Conservation (phyloP, 2,888 invertebrate genomes). For the Phyllotreta cruciferae region DNA sequence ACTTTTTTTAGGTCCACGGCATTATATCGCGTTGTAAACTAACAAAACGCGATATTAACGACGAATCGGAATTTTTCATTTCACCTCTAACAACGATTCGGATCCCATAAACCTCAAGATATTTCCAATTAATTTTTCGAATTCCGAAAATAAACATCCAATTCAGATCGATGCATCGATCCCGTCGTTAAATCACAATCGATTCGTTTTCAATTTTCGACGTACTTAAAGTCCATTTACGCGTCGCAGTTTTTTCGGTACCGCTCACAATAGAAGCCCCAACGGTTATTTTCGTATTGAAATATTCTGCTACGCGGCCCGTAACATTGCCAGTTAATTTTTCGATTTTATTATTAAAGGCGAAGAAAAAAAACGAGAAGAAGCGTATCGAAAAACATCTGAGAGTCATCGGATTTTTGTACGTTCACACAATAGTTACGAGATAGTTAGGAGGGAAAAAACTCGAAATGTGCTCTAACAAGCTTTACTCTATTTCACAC, state of each 20-base stretch:
- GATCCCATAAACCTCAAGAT: constrained; percentile 22
- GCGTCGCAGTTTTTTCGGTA: constrained; percentile 16
- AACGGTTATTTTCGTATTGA: constrained; percentile 26
- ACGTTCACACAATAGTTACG: constrained; percentile 28
- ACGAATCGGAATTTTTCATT: constrained; percentile 10
- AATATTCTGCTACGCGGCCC: constrained; percentile 21
- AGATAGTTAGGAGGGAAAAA: neutral
- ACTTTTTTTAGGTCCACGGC: too few species aligned
- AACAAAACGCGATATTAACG: too few species aligned
- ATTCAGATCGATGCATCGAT: constrained; percentile 9
- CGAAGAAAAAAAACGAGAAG: neutral
- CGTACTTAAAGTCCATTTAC: constrained; percentile 24
- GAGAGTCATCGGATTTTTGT: constrained; percentile 27
- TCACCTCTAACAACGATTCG: neutral
- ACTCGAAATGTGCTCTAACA: constrained; percentile 35
- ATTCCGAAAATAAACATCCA: constrained; percentile 22
- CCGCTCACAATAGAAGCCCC: too few species aligned
- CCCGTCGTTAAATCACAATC: constrained; percentile 23
- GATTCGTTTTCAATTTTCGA: constrained; percentile 29
- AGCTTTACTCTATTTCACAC: constrained; percentile 42
- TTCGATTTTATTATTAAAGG: constrained; percentile 10
- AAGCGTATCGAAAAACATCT: constrained; percentile 23
- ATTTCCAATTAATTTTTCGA: constrained; percentile 22
- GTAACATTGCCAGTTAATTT: constrained; percentile 31
- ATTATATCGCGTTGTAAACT: too few species aligned